These are phyloP conservation scores for Chouioia cunea DNA, from an alignment of 2,888 invertebrate species.

Conservation along the genomic window DNA sequence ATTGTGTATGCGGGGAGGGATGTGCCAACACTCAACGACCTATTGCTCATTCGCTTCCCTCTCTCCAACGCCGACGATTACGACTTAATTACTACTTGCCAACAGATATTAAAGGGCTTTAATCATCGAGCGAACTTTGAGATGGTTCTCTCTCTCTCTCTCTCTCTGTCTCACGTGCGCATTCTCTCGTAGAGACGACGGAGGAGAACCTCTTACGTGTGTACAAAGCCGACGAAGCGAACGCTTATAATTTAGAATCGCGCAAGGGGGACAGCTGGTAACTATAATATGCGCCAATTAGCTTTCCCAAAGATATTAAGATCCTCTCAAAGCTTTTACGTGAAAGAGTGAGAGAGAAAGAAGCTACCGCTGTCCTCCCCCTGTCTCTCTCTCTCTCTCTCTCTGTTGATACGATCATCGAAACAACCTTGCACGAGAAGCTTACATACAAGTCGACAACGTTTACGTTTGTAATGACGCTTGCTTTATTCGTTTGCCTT, in stretches of 20 bases:
- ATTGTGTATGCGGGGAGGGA: background rate
- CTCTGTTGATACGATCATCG: no score
- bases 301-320: slow-evolving; percentile 46
- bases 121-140: no score
- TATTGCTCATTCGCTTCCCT: slow-evolving; percentile 39
- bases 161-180: no score
- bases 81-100: slow-evolving; percentile 41
- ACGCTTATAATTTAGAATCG: slow-evolving; percentile 25
- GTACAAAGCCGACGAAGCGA: slow-evolving; percentile 40
- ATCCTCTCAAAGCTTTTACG: slow-evolving; percentile 44
- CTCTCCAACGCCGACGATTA: slow-evolving; percentile 36
- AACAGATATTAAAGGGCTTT: slow-evolving; percentile 34
- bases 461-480: slow-evolving; percentile 1
- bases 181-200: slow-evolving; percentile 13
- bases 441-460: no score
- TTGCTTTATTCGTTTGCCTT: slow-evolving; percentile 8
- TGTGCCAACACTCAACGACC: slow-evolving; percentile 25
- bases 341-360: background rate
- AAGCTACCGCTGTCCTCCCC: background rate
- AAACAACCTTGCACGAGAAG: slow-evolving; percentile 23
- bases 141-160: no score
- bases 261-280: slow-evolving; percentile 3
- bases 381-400: slow-evolving; percentile 6
- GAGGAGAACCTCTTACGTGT: slow-evolving; percentile 45
- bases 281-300: slow-evolving; percentile 46